Base-by-base conservation (phyloP, 2,797 vertebrate species). In the Pempheris klunzingeri region DNA sequence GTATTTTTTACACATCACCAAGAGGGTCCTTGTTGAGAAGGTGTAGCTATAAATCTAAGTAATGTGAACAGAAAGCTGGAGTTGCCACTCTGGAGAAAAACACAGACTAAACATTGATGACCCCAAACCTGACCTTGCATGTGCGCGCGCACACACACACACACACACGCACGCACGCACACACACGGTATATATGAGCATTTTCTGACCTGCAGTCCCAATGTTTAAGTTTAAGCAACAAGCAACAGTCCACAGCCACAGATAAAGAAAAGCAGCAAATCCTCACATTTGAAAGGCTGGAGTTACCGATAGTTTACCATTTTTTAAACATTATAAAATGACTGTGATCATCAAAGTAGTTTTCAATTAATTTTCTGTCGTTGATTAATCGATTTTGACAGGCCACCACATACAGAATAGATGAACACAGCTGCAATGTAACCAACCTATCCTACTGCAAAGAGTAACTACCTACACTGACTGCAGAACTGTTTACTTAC, bases 41-140 rank as follows among this genome's bases (percentile, higher is more conserved):
- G 87, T 88, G 63, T 78, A 87, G 83, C 90, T 87, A 84, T 91
- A 90, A 93, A 94, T 90, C 86, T 77, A 64, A 32, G 63, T 72
- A 52, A 75, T 39, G 49, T 13, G 46, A 88, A 84, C 82, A 71
- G 87, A 91, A 87, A 81, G 74, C 83, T 88, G 85, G 83, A 90
- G 91, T 78, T 88, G 78, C 87, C 87, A 85, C 80, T 84, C 69
- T 8, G 59, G 69, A 79, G 80, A 83, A 78, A 84, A 67, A 24
- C 17, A 64, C 81, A 95, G 94, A 94, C 94, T 95, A 95, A 95
- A 95, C 94, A 95, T 73, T 60, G 77, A 83, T 90, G 94, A 94
- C 94, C 94, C 84, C 71, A 32, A 7, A 12, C 61, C 44, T 94
- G 90, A 95, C 93, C 93, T 90, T 32, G 10, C 8, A 14, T 18